These are phyloP conservation scores for Caerostris extrusa DNA, from an alignment of 1,140 invertebrate genomes.

Conservation along the genomic window DNA sequence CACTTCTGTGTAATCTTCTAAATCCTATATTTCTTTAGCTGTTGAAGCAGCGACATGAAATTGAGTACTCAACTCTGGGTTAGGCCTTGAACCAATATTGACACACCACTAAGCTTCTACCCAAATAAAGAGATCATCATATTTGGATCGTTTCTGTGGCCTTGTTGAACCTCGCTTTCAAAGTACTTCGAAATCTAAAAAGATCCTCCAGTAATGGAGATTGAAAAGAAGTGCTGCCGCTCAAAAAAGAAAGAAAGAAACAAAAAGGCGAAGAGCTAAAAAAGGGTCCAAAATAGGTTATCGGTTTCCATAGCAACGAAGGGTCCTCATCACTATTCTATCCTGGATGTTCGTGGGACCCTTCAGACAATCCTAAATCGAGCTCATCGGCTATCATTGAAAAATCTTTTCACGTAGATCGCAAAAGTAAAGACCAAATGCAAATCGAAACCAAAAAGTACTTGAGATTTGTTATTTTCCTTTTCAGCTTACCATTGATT, in stretches of 20 bases:
- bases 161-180: constrained; percentile 46
- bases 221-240: neutral
- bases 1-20: neutral
- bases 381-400: constrained; percentile 66
- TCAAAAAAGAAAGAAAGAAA: constrained; percentile 19
- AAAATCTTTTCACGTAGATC: constrained; percentile 65
- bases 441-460: constrained; percentile 66
- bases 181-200: constrained; percentile 44
- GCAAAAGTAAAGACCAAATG: constrained; percentile 35
- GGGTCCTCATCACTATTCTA: constrained; percentile 65
- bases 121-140: constrained; percentile 48
- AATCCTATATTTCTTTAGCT: constrained; percentile 33
- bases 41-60: constrained; percentile 2
- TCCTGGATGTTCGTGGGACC: constrained; percentile 31
- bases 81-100: constrained; percentile 47
- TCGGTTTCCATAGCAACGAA: constrained; percentile 51
- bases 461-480: constrained; percentile 62
- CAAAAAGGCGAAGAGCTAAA: neutral
- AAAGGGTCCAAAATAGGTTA: constrained; percentile 54
- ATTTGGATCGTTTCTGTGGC: constrained; percentile 24
- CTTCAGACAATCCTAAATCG: constrained; percentile 65
- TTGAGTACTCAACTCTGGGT: neutral
- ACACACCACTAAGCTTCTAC: constrained; percentile 55
- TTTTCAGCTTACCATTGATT: constrained; percentile 37
- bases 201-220: constrained; percentile 44